Evolutionary conservation across 2,888 invertebrate genomes (phyloP), one percentile per base, ranked within the genome.

Genomic region (Deilephila porcellus): DNA sequence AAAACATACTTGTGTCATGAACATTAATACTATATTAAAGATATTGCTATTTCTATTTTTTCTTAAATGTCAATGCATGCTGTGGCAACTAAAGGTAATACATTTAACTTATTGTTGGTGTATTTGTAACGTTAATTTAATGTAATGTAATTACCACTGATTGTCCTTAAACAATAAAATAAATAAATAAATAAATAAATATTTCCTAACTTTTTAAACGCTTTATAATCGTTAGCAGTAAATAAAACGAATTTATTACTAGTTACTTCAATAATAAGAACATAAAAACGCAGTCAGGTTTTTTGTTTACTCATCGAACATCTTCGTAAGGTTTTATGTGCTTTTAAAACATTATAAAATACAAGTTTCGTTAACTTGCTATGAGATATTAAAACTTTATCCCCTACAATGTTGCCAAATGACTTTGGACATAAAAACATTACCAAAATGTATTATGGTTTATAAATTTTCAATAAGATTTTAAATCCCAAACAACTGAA

Each of bases 281-380:
- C 19, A 56, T 56, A 56, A 56, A 56, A 56, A 56, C 56, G 56
- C 56, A 19, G 56, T 56, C 56, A 56, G 56, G n/a, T 19, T 56
- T 56, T n/a, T 56, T n/a, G 56, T 56, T 56, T 56, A 19, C 56
- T 56, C 7, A 56, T 6, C n/a, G 56, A n/a, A 56, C 56, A 56
- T 56, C n/a, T 56, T 14, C 14, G 45, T 56, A 56, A 56, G n/a
- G 19, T 56, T 56, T 56, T 56, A 56, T n/a, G 56, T 56, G 56
- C 19, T 56, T 56, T 56, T 56, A 56, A 56, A 56, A n/a, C 56
- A 56, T 56, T n/a, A 56, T 56, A 56, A 56, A 56, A 56, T 56
- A 56, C 56, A 56, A 56, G n/a, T n/a, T n/a, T 56, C 56, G 56
- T n/a, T 56, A 56, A 56, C 19, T 19, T 56, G 56, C 4, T n/a